These are phyloP conservation scores for Pionites leucogaster DNA, from an alignment of 2,113 vertebrate species.

Conservation along the genomic window DNA sequence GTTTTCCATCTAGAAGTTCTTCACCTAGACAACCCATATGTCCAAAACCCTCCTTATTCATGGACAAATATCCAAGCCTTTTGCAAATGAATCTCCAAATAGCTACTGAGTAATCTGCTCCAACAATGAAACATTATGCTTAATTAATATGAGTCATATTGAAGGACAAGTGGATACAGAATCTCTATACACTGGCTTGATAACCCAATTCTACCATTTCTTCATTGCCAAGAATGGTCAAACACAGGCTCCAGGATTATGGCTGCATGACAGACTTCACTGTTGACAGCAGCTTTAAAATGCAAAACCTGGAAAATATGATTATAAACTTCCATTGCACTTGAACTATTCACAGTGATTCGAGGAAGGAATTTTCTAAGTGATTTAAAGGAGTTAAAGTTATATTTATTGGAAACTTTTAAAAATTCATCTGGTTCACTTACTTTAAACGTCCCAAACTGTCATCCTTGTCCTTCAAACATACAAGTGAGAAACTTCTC, in stretches of 20 bases:
- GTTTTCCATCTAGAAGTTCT: neutral
- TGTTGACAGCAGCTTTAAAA: neutral
- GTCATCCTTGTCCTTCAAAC: neutral
- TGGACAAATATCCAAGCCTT: neutral
- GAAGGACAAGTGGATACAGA: neutral
- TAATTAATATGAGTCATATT: neutral
- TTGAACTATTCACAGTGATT: neutral
- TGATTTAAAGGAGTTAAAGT: neutral
- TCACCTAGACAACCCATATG: neutral
- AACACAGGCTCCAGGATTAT: neutral
- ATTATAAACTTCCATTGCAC: neutral
- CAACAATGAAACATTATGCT: neutral
- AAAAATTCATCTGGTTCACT: neutral
- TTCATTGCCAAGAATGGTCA: neutral
- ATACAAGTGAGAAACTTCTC: neutral
- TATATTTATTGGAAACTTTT: neutral
- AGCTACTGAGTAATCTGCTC: neutral
- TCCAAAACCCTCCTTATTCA: fast-evolving
- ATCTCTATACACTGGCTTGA: neutral
- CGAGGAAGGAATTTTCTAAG: neutral
- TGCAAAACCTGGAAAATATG: neutral
- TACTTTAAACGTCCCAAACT: neutral
- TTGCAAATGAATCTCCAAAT: neutral
- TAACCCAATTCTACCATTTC: neutral
- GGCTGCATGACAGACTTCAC: neutral